phyloP scores from a whole-genome alignment of 2,797 vertebrate genomes.

The Eupleurogrammus muticus region DNA sequence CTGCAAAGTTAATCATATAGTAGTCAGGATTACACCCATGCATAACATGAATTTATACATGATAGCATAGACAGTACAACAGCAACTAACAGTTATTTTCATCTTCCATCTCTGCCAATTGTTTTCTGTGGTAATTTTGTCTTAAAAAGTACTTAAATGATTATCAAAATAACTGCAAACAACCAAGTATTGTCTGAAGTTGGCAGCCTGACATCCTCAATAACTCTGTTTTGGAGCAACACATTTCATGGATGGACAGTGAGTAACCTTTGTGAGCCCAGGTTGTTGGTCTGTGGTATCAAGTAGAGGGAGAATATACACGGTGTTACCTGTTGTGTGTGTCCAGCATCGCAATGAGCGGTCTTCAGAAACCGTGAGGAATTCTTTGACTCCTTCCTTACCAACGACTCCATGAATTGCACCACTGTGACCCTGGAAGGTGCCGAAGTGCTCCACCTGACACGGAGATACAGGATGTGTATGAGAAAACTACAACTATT shows the following conservation, averaged over 20 bases:
- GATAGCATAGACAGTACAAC: no score
- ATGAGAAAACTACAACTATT: neutral
- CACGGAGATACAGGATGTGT: neutral
- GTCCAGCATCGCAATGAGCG: constrained; percentile 83
- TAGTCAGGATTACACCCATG: no score
- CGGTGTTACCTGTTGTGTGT: constrained; percentile 67
- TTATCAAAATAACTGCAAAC: no score
- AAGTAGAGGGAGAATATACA: neutral
- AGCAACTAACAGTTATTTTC: no score
- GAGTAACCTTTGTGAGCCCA: neutral
- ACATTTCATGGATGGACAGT: neutral
- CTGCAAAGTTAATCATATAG: no score
- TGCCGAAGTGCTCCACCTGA: constrained; percentile 85
- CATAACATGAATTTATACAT: no score
- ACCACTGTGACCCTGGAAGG: constrained; percentile 84
- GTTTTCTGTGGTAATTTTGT: no score
- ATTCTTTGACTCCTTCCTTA: constrained; percentile 59
- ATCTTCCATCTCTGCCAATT: no score
- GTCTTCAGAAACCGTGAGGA: constrained; percentile 86
- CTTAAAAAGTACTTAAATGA: no score
- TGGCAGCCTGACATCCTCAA: no score
- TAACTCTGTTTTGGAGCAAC: no score
- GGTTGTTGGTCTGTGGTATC: neutral
- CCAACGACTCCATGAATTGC: constrained; percentile 74
- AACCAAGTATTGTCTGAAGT: no score